Evolutionary conservation across 2,113 vertebrate genomes (phyloP).

Genomic region (Eclectus roratus): DNA sequence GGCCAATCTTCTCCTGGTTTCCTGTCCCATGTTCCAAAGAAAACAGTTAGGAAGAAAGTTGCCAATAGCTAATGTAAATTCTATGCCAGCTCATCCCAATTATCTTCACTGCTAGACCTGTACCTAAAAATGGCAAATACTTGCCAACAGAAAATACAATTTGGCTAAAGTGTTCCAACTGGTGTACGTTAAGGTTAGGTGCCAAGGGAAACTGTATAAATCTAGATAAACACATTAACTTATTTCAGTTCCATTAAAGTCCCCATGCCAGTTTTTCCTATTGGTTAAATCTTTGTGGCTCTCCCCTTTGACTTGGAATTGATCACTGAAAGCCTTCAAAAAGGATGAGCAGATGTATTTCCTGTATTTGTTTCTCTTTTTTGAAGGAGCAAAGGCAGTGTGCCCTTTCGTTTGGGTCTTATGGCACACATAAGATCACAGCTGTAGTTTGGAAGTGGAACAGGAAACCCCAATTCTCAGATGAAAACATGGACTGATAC

Average conservation of each 20-base stretch:
- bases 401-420: not conserved
- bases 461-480: not conserved
- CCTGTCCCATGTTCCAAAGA: not conserved
- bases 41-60: not conserved
- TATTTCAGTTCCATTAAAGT: not conserved
- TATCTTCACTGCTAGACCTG: not conserved
- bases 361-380: not conserved
- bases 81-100: not conserved
- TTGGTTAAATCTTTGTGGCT: not conserved
- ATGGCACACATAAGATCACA: not conserved
- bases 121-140: not conserved
- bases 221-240: not conserved
- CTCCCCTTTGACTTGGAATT: not conserved
- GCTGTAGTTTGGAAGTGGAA: not conserved
- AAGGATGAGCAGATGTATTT: not conserved
- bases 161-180: not conserved
- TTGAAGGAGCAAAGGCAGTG: not conserved
- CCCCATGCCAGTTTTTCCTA: not conserved
- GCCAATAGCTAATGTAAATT: not conserved
- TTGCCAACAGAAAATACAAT: not conserved
- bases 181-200: not conserved
- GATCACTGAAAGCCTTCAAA: not conserved
- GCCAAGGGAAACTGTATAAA: not conserved
- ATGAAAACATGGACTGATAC: not conserved
- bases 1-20: not conserved